Evolutionary conservation across 1,140 invertebrate species (phyloP).

Genomic region (Akabosia matsudoensis): DNA sequence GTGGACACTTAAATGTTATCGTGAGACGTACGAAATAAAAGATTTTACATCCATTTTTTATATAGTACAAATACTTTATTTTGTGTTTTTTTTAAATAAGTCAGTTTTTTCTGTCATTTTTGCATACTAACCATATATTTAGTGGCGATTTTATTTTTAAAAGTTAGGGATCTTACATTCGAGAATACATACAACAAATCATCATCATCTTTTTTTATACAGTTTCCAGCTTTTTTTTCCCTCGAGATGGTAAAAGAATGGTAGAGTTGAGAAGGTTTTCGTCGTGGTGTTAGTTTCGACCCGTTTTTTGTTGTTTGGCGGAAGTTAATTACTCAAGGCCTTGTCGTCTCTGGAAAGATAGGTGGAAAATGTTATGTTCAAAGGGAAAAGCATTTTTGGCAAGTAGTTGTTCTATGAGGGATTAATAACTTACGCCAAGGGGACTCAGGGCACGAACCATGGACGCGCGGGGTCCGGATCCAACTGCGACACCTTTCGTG

Average conservation of each 20-base stretch:
- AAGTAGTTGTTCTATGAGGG: neutral
- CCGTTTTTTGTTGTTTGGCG: neutral
- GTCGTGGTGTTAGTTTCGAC: constrained; percentile 1
- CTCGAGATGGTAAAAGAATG: neutral
- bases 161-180: constrained; percentile 6
- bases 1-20: neutral
- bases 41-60: neutral
- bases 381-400: neutral
- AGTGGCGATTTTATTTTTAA: constrained; percentile 1
- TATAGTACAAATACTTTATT: constrained; percentile 17
- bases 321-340: neutral
- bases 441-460: neutral
- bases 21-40: neutral
- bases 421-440: constrained; percentile 9
- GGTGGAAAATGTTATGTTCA: neutral
- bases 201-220: neutral
- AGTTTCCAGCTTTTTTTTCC: neutral
- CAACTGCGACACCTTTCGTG: neutral
- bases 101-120: neutral
- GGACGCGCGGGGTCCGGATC: neutral
- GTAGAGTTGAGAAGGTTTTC: neutral
- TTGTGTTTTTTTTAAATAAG: neutral
- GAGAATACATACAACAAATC: constrained; percentile 8
- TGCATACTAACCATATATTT: constrained; percentile 1
- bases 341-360: neutral